Evolutionary conservation across 1,140 invertebrate species (phyloP).

Genomic region (Sitophilus oryzae): DNA sequence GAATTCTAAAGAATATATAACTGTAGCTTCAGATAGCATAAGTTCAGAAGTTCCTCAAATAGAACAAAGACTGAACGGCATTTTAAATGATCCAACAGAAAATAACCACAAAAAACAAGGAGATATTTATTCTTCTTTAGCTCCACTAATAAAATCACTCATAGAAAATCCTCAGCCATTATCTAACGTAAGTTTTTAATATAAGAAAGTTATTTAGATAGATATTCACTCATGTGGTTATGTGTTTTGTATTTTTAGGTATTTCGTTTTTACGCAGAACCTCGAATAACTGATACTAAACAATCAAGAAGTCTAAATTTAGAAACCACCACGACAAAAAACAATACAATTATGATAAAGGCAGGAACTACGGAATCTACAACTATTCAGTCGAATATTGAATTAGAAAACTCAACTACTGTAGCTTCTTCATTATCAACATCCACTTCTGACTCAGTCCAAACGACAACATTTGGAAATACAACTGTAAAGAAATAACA

Average conservation of each 20-base stretch:
- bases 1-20: background rate
- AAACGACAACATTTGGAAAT: no score
- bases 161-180: background rate
- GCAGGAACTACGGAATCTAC: no score
- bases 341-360: no score
- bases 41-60: background rate
- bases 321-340: no score
- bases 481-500: no score
- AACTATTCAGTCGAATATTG: no score
- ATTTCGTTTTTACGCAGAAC: background rate
- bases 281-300: background rate
- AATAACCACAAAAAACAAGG: background rate
- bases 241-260: background rate
- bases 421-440: no score
- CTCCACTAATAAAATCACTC: background rate
- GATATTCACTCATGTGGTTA: background rate
- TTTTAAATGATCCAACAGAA: background rate
- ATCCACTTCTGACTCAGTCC: no score
- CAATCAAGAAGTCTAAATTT: background rate
- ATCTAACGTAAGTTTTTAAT: background rate
- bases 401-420: no score
- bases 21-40: conserved; percentile 1
- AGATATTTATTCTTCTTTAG: background rate
- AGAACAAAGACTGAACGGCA: background rate
- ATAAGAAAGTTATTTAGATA: background rate